Evolutionary conservation across 2,888 invertebrate species (phyloP).

Genomic region (Mesorhabditis belari): DNA sequence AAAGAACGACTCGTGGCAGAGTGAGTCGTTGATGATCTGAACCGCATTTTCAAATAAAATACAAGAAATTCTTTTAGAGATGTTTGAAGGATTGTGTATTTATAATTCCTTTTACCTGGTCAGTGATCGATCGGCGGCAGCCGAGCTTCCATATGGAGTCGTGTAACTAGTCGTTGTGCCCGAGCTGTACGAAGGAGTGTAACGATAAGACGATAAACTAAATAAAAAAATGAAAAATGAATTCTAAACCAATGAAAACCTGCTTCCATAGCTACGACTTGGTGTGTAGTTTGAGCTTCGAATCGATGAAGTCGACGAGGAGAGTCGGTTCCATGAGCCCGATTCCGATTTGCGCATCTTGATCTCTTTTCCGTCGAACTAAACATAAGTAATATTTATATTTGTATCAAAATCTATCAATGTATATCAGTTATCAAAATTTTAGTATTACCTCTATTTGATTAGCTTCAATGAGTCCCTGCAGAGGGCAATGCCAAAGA

Average conservation of each 20-base stretch:
- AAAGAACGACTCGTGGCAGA: neutral
- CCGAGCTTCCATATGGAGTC: neutral
- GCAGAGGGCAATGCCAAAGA: neutral
- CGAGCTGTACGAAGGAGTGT: neutral
- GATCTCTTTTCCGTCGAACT: neutral
- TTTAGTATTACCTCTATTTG: neutral
- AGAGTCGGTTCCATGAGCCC: conserved; percentile 11
- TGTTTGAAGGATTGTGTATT: too few relatives aligned
- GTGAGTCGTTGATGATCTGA: neutral
- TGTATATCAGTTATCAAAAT: neutral
- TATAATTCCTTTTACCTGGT: too few relatives aligned
- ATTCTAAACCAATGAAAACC: neutral
- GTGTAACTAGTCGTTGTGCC: neutral
- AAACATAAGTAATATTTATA: neutral
- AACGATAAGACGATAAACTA: neutral
- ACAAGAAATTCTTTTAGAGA: too few relatives aligned
- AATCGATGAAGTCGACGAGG: conserved; percentile 30
- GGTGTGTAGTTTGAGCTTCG: conserved; percentile 21
- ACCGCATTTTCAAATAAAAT: too few relatives aligned
- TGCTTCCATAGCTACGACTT: neutral
- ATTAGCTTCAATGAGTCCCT: neutral
- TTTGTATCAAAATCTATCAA: neutral
- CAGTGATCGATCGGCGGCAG: neutral
- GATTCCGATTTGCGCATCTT: neutral
- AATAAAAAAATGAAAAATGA: neutral